Percentiles rank a stretch among this genome's conserved stretches.
Conservation (phyloP, 2,888 invertebrate species). For the Campoplex nolae region DNA sequence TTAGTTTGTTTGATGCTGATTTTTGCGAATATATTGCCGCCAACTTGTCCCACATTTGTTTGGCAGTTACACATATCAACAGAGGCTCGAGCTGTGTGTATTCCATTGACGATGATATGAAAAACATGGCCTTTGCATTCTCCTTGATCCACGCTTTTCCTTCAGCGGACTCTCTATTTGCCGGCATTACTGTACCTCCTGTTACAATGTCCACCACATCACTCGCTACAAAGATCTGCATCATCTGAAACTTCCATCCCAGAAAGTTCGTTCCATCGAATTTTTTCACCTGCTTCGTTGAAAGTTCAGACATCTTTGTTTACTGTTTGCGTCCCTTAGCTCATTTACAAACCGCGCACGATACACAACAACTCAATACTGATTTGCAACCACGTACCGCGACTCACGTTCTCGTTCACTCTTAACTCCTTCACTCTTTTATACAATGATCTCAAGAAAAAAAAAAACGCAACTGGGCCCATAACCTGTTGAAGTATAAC, state of each 20-base stretch:
- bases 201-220: too few relatives aligned
- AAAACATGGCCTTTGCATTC: constrained; percentile 44
- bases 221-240: too few relatives aligned
- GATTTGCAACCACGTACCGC: neutral
- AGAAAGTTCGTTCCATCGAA: too few relatives aligned
- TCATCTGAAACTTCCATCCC: too few relatives aligned
- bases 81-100: constrained; percentile 53
- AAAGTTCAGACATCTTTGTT: constrained; percentile 15
- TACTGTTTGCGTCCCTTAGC: too few relatives aligned
- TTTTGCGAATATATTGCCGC: constrained; percentile 61
- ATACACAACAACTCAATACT: too few relatives aligned
- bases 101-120: constrained; percentile 46
- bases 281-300: constrained; percentile 31
- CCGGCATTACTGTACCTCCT: constrained; percentile 6
- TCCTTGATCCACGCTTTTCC: constrained; percentile 35
- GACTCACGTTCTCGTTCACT: neutral
- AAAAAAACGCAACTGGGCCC: constrained; percentile 20
- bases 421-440: neutral
- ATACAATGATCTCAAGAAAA: neutral
- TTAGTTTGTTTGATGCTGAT: constrained; percentile 57
- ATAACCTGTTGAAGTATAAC: neutral
- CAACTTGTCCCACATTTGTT: constrained; percentile 63
- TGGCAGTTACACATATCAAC: constrained; percentile 62
- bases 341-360: neutral
- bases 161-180: neutral